Base-by-base conservation (phyloP, 2,797 vertebrate species). In the Pseudochirops corinnae region DNA sequence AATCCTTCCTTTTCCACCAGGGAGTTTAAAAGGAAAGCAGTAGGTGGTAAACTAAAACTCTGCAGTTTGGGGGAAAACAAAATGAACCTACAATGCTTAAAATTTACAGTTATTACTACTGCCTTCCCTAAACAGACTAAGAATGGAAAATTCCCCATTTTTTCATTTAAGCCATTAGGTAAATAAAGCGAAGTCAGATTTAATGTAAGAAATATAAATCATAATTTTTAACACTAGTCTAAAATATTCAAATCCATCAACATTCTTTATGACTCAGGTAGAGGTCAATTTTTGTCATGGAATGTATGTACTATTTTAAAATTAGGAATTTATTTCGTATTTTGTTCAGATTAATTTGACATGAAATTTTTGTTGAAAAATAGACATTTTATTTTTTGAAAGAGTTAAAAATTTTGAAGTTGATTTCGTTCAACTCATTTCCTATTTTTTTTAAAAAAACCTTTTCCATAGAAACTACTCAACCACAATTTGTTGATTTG, bases 1-100 rank as follows among this genome's bases (percentile, higher is more conserved):
- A 39, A 82, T 82, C 16, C n/a, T 82, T 18, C 16, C 14, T 74
- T 18, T 82, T 39, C n/a, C 67, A 39, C 1, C n/a, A 82, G 18
- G n/a, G 18, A 82, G 67, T 39, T 39, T 82, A 82, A 82, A 82
- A 24, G 18, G 18, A 82, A 56, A 95, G 92, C 90, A 96, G 96
- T 97, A 96, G 0, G 96, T 91, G 0, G 55, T 74, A 97, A 96
- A 94, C 93, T 16, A 26, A 97, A 74, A 52, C 93, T 91, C 95
- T 60, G 62, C 82, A 56, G 58, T 95, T 52, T 93, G 90, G 93
- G 94, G 93, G 93, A 90, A 92, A n/a, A 31, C 57, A 55, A 94
- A 52, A 94, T 58, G 58, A 50, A 31, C 39, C 60, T 50, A 67
- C 55, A 14, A 3, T 56, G n/a, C n/a, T 55, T 1, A 11, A 46